phyloP scores from a whole-genome alignment of 2,888 invertebrate species.

The Synergus itoensis region DNA sequence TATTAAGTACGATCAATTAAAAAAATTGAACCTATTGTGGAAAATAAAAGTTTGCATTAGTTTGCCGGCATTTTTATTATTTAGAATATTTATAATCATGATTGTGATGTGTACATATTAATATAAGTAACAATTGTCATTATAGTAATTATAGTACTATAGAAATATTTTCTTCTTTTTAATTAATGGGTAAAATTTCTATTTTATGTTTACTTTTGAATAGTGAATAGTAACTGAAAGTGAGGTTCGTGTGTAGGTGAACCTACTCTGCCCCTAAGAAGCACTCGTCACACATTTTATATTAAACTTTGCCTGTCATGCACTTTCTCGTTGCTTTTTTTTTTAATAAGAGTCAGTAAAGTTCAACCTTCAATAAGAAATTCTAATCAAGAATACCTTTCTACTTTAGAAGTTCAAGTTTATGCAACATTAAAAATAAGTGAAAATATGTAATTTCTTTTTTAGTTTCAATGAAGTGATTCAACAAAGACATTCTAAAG shows the following conservation, averaged over 20 bases:
- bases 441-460: neutral
- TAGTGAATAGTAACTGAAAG: neutral
- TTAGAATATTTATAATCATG: neutral
- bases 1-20: neutral
- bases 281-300: neutral
- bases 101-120: neutral
- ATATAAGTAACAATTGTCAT: neutral
- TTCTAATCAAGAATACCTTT: neutral
- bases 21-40: neutral
- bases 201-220: conserved; percentile 9
- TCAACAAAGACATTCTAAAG: no score
- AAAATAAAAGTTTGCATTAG: neutral
- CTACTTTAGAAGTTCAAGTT: neutral
- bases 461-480: neutral
- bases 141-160: neutral
- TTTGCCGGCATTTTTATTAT: neutral
- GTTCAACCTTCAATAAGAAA: neutral
- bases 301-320: conserved; percentile 20
- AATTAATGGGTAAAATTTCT: neutral
- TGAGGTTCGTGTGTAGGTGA: neutral
- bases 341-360: neutral
- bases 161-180: neutral
- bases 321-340: conserved; percentile 21
- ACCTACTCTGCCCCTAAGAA: neutral
- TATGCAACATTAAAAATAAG: neutral